phyloP scores from a whole-genome alignment of 2,888 invertebrate genomes.

The Euphydryas editha region DNA sequence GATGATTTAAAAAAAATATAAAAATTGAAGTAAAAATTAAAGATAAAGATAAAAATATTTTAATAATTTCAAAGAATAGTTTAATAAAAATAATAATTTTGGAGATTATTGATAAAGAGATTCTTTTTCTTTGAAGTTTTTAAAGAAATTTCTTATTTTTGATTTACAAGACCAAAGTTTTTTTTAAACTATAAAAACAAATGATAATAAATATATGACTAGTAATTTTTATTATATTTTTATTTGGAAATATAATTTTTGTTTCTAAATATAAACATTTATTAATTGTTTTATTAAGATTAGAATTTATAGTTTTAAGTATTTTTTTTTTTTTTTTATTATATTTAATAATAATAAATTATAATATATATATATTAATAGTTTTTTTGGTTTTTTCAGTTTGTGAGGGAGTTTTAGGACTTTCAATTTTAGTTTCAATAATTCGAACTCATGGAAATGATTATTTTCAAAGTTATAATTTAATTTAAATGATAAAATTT shows the following conservation, averaged over 20 bases:
- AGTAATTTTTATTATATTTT: conserved; percentile 74
- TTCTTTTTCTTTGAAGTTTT: conserved; percentile 85
- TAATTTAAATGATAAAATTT: conserved; percentile 74
- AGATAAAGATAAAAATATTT: conserved; percentile 70
- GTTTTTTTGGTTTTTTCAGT: conserved; percentile 54
- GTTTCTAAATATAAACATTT: conserved; percentile 83
- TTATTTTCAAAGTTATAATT: conserved; percentile 82
- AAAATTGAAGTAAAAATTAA: conserved; percentile 62
- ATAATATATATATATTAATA: conserved; percentile 72
- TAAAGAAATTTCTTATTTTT: conserved; percentile 83
- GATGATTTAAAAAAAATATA: conserved; percentile 5
- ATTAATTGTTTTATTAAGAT: conserved; percentile 83
- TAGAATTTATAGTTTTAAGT: conserved; percentile 85
- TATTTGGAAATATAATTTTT: conserved; percentile 70
- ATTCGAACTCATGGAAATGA: conserved; percentile 86
- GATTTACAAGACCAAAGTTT: conserved; percentile 88
- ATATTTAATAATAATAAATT: conserved; percentile 71
- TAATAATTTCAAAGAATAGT: conserved; percentile 83
- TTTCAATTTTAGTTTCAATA: conserved; percentile 84
- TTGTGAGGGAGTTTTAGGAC: conserved; percentile 86
- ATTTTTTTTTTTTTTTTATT: conserved; percentile 80
- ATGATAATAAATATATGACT: conserved; percentile 69
- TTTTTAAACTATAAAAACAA: conserved; percentile 86
- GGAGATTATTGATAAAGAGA: conserved; percentile 85
- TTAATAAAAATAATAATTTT: conserved; percentile 88